Conservation (phyloP, 2,113 vertebrate genomes). For the Uropsilus gracilis region DNA sequence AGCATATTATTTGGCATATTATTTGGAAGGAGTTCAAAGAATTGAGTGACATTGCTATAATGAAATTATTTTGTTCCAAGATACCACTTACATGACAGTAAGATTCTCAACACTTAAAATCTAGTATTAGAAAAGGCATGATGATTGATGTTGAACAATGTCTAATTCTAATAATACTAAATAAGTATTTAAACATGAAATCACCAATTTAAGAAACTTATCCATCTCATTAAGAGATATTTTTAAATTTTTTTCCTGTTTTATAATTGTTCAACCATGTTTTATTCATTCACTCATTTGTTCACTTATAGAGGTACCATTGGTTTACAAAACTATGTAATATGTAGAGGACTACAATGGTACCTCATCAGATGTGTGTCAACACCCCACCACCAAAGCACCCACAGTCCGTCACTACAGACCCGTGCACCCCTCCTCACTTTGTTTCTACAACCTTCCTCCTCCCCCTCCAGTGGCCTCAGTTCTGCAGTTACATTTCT, state of each 20-base stretch:
- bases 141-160: background rate
- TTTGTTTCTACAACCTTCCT: no score
- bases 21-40: conserved; percentile 52
- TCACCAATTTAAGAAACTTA: background rate
- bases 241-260: background rate
- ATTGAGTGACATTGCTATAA: conserved; percentile 23
- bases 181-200: conserved; percentile 29
- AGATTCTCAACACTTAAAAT: conserved; percentile 48
- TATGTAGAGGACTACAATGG: no score
- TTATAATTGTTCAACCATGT: no score
- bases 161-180: conserved; percentile 23
- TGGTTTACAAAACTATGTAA: no score
- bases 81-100: conserved; percentile 42
- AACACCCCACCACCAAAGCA: no score
- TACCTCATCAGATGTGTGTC: no score
- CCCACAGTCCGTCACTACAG: no score
- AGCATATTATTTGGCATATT: conserved; percentile 35
- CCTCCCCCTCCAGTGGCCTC: no score
- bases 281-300: no score
- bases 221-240: background rate
- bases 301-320: no score
- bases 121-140: background rate
- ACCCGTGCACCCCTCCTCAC: no score
- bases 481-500: no score
- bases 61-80: conserved; percentile 41